Percentiles rank a stretch among this genome's conserved stretches.
Evolutionary conservation across 1,140 invertebrate species (phyloP).

Genomic region (Drusus annulatus): DNA sequence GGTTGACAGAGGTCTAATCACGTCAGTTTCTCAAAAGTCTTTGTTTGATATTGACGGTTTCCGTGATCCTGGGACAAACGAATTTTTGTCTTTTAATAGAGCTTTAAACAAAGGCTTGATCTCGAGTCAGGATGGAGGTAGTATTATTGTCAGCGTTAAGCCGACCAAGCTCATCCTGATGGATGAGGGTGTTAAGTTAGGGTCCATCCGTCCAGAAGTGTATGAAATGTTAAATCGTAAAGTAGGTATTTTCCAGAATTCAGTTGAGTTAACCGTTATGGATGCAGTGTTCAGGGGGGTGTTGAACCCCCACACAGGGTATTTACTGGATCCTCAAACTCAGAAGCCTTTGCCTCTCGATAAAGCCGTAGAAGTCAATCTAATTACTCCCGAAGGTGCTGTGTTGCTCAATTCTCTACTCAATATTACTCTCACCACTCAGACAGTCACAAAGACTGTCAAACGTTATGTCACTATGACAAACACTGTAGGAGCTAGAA

Average conservation of each 20-base stretch:
- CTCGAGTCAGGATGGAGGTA: conserved; percentile 80
- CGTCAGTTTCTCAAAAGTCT: conserved; percentile 88
- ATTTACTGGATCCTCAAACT: conserved; percentile 84
- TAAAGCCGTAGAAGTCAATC: conserved; percentile 86
- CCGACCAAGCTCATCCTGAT: conserved; percentile 80
- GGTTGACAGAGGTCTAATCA: conserved; percentile 89
- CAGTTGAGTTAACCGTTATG: conserved; percentile 84
- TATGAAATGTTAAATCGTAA: conserved; percentile 87
- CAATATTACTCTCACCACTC: conserved; percentile 88
- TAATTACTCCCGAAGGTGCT: conserved; percentile 90
- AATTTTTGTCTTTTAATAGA: conserved; percentile 89
- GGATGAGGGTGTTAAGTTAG: conserved; percentile 77
- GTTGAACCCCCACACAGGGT: conserved; percentile 89
- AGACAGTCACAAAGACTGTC: conserved; percentile 87
- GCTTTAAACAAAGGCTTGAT: conserved; percentile 87
- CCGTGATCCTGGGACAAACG: conserved; percentile 85
- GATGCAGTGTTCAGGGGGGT: conserved; percentile 88
- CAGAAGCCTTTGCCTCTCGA: conserved; percentile 86
- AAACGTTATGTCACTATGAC: conserved; percentile 85
- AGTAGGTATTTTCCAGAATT: conserved; percentile 85
- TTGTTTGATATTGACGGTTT: conserved; percentile 95
- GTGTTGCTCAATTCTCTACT: conserved; percentile 86
- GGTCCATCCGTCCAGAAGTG: conserved; percentile 82
- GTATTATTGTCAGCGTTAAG: conserved; percentile 83
- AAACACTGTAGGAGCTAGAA: conserved; percentile 73